Evolutionary conservation across 2,113 vertebrate genomes (phyloP), one percentile per base, ranked within the genome.

Genomic region (Smithornis capensis): DNA sequence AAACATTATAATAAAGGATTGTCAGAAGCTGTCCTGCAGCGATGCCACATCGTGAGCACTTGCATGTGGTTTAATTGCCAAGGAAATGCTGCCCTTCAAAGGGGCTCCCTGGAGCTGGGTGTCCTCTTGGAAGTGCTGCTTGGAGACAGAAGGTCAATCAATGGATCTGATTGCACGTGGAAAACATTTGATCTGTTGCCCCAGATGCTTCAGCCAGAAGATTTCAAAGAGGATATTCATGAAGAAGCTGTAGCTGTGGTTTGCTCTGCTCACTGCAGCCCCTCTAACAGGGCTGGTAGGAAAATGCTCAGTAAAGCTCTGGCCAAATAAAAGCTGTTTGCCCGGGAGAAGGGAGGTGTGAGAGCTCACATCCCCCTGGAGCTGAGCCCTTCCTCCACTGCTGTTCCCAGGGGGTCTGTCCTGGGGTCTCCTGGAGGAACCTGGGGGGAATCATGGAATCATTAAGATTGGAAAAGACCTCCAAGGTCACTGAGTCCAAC

Each of bases 351-450:
- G 31, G 69, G n/a, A 35, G 25, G 53, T 0, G 1, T 14, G 10
- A 35, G 74, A 37, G 29, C 4, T 28, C 55, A 8, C 18, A 18
- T 2, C 70, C 4, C 9, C 0, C 0, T 22, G 87, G 22, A 9
- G 68, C 77, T 56, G 28, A 27, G 44, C 55, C 49, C 18, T 35
- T 16, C 33, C 77, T 40, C 53, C 0, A 4, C 27, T 9, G 65
- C 6, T 42, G 70, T 88, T 57, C n/a, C 56, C 15, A 0, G 0
- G 13, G 35, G 50, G 5, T 33, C 59, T 91, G 38, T 14, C 3
- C 0, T 10, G n/a, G 75, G 24, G 5, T 31, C 17, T 80, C 29
- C 63, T 35, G 76, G 16, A 31, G 49, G 7, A 25, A 31, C 19
- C 27, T 3, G 0, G 0, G n/a, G 44, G 22, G 47, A 24, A 18